Evolutionary conservation across 2,888 invertebrate genomes (phyloP), one percentile per base, ranked within the genome.

Genomic region (Branchinecta sandiegonensis): DNA sequence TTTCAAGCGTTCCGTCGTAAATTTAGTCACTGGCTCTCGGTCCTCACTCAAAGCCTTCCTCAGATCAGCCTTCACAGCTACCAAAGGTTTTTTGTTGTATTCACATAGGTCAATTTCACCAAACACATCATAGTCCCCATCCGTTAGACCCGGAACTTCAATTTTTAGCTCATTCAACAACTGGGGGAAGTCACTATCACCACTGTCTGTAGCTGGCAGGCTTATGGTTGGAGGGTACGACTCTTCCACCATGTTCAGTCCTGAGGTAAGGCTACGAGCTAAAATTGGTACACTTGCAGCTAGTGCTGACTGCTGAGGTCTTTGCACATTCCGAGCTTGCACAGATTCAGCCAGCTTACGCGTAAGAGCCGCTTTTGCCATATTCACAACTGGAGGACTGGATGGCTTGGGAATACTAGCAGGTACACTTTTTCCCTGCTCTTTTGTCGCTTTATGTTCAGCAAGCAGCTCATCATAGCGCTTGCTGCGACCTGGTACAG

Each of bases 381-480:
- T 56, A 6, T 37, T 37, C 37, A 37, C 37, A 37, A 6, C 37
- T 17, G n/a, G 56, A 56, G 56, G 56, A 17, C 56, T 56, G n/a
- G 56, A 14, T 56, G 56, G 56, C 17, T 56, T 56, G 14, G n/a
- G 56, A 56, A 56, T 56, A n/a, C 8, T 56, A 37, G 37, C 37
- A 37, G 37, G 37, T 37, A 37, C 37, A 56, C 17, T 56, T 56
- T 56, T 56, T n/a, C 56, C 46, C 12, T 47, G 23, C 14, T 86
- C 86, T 73, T 84, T 83, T 70, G 85, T 81, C 48, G 86, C 86
- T 66, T 86, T 80, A 74, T 88, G 88, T 74, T 88, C 88, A 50
- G 85, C 84, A 71, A 89, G 81, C 68, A 89, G 79, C 69, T 85
- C 84, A 76, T 89, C 89, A 78, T 89, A 89, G 23, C 85, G 81